Conservation (phyloP, 2,113 vertebrate genomes). For the Isurus oxyrinchus region DNA sequence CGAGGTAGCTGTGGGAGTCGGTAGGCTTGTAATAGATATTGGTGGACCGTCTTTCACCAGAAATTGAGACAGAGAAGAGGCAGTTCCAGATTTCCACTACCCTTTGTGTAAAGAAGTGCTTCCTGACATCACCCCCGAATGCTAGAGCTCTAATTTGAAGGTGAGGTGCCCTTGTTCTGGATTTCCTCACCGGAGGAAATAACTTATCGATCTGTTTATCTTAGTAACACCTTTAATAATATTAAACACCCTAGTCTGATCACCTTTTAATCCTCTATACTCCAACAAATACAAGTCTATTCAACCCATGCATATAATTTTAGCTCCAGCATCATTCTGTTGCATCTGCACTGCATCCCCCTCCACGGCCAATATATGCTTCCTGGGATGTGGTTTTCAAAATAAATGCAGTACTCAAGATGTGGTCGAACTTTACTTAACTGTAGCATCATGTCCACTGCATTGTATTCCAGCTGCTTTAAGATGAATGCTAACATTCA, state of each 20-base stretch:
- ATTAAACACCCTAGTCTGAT: neutral
- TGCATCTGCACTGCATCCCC: too few species aligned
- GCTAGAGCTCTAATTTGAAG: too few species aligned
- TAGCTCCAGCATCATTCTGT: neutral
- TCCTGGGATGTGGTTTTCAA: neutral
- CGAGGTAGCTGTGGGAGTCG: too few species aligned
- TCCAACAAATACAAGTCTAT: neutral
- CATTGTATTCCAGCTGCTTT: too few species aligned
- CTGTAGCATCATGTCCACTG: neutral
- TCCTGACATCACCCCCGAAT: too few species aligned
- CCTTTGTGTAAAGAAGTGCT: too few species aligned
- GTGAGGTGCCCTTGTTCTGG: too few species aligned
- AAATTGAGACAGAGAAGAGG: too few species aligned
- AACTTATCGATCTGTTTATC: neutral
- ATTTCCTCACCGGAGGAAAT: neutral
- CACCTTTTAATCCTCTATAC: neutral
- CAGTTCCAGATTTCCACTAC: too few species aligned
- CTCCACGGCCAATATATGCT: too few species aligned
- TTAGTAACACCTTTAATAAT: neutral
- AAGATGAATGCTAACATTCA: neutral
- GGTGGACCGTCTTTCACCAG: too few species aligned
- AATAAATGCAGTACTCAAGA: neutral
- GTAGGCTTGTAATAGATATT: too few species aligned
- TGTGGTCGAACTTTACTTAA: neutral
- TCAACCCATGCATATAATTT: neutral